A percentile compares a stretch with the other conserved stretches of the same genome.
Conservation (phyloP, 2,113 vertebrate species). For the Acinonyx jubatus region DNA sequence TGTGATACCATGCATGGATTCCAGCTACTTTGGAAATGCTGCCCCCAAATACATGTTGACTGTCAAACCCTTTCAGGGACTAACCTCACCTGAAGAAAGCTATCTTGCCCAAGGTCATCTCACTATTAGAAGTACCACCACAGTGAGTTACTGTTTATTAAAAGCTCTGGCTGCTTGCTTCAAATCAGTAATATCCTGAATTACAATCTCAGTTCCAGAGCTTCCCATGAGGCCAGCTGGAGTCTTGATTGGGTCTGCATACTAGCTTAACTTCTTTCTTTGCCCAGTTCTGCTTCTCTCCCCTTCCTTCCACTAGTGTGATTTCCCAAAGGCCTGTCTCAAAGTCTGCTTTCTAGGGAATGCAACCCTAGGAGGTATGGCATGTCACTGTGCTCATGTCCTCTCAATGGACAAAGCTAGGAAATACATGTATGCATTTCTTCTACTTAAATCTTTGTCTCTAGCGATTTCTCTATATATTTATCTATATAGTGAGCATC, state of each 20-base stretch:
- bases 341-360: not conserved
- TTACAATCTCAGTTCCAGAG: not conserved
- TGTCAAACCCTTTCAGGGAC: not conserved
- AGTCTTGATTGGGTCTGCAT: not conserved
- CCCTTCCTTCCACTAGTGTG: not conserved
- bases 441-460: not conserved
- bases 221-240: not conserved
- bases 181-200: not conserved
- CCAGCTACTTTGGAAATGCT: not conserved
- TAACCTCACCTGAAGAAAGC: not conserved
- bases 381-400: not conserved
- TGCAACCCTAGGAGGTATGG: not conserved
- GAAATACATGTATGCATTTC: not conserved
- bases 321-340: not conserved
- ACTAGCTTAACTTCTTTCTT: not conserved
- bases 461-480: not conserved
- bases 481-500: not conserved
- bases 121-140: too few species aligned
- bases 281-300: not conserved
- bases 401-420: not conserved
- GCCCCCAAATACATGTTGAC: not conserved
- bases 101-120: not conserved
- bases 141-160: not conserved
- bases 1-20: not conserved
- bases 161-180: not conserved